Percentiles rank a stretch among this genome's conserved stretches.
These are phyloP conservation scores for Augochlorella aurata DNA, from an alignment of 2,888 invertebrate genomes.

Conservation along the genomic window DNA sequence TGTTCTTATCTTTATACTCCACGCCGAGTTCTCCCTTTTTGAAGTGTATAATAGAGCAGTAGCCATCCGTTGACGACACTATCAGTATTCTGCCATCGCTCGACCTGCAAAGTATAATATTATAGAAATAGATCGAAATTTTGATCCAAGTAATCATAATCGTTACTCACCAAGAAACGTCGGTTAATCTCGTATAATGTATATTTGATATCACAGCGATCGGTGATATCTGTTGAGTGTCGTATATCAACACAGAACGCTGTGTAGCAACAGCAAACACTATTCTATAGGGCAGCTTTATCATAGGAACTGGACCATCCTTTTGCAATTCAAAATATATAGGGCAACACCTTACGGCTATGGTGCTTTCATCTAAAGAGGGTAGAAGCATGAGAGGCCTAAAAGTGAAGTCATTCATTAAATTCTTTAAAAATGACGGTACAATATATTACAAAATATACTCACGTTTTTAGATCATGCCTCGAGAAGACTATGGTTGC, in stretches of 20 bases:
- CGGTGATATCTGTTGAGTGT: constrained; percentile 92
- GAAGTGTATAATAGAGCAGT: constrained; percentile 92
- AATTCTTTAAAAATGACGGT: background rate
- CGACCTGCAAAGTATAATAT: constrained; percentile 83
- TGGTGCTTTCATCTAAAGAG: constrained; percentile 90
- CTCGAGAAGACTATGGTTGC: constrained; percentile 85
- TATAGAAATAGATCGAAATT: background rate
- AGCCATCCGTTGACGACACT: constrained; percentile 94
- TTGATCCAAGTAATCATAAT: constrained; percentile 18
- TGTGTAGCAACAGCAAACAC: constrained; percentile 96
- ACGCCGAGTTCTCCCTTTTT: constrained; percentile 88
- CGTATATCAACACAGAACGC: constrained; percentile 92
- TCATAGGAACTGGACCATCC: constrained; percentile 83
- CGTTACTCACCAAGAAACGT: constrained; percentile 88
- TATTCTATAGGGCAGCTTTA: constrained; percentile 89
- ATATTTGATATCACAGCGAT: constrained; percentile 92
- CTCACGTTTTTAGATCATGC: constrained; percentile 84
- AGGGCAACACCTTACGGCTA: constrained; percentile 93
- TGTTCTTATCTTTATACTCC: constrained; percentile 77
- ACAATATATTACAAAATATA: constrained; percentile 60
- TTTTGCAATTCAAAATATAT: constrained; percentile 86
- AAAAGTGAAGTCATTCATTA: constrained; percentile 42
- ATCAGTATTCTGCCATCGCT: constrained; percentile 89
- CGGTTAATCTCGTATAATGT: constrained; percentile 94
- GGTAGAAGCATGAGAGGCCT: constrained; percentile 92